Conservation (phyloP, 2,113 vertebrate genomes). For the Loxodonta africana region DNA sequence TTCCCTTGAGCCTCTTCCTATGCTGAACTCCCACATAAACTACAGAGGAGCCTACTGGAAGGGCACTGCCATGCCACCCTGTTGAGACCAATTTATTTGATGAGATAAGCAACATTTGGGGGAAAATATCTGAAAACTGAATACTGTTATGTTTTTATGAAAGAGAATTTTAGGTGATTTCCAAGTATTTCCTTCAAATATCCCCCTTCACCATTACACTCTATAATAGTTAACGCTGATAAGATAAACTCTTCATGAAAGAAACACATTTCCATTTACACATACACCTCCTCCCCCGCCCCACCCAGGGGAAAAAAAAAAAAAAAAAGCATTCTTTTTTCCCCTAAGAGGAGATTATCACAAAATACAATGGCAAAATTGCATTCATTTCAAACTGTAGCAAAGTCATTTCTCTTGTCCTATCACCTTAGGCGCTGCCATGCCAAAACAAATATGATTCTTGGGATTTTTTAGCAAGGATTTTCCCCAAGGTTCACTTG, state of each 20-base stretch:
- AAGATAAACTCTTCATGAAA: conserved; percentile 50
- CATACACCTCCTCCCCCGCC: neutral
- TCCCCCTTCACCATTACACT: neutral
- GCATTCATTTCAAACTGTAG: conserved; percentile 80
- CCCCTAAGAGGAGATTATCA: neutral
- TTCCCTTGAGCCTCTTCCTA: neutral
- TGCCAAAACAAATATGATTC: conserved; percentile 91
- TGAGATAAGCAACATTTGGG: neutral
- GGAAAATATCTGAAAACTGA: neutral
- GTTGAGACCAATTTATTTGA: conserved; percentile 18
- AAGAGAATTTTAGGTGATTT: conserved; percentile 61
- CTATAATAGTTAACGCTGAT: conserved; percentile 15
- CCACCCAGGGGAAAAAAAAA: too few relatives aligned
- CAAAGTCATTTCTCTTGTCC: conserved; percentile 85
- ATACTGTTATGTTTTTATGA: conserved; percentile 20
- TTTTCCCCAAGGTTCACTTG: conserved; percentile 88
- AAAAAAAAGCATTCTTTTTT: neutral
- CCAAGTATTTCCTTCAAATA: conserved; percentile 34
- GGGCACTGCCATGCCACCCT: neutral
- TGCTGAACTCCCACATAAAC: neutral
- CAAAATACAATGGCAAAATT: neutral
- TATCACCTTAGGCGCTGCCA: conserved; percentile 87
- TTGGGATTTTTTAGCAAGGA: conserved; percentile 88
- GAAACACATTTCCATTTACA: conserved; percentile 17
- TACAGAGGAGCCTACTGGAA: neutral